Base-by-base conservation (phyloP, 1,140 invertebrate genomes). In the Polyergus mexicanus region DNA sequence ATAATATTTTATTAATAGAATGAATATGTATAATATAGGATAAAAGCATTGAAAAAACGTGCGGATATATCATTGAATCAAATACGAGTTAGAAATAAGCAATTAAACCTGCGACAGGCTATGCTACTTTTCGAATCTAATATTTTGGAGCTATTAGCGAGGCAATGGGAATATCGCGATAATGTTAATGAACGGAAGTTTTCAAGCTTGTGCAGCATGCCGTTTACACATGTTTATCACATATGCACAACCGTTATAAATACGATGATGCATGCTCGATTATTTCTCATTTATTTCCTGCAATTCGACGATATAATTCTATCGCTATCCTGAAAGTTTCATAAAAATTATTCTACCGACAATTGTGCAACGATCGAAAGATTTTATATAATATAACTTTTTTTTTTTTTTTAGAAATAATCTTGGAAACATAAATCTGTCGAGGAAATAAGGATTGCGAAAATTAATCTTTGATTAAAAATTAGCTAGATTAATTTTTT, bases 121-220 rank as follows among this genome's bases (percentile, higher is more conserved):
- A 16, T 16, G 1, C 4, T 2, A 0, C 62, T 63, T 32, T 47
- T 32, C 25, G 41, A 19, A 32, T 1, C 16, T 1, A n/a, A n/a
- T n/a, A 10, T 13, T 58, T 28, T 32, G 22, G 58, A 58, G 22
- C 11, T 44, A 71, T 72, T 81, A 58, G 25, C 66, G 3, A 54
- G 16, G 7, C 19, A 28, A 25, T 66, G 13, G 16, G 7, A 25
- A 16, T 25, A 38, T 1, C 51, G 25, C 38, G 35, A 72, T 32
- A 72, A 80, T 80, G 35, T 69, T 71, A 69, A 81, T 81, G 66
- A 81, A 72, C 38, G 78, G 78, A 72, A 81, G 35, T 72, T 81
- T 81, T 38, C 63, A 41, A 19, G 11, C 35, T 32, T 71, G 16
- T 71, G 10, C 54, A 13, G 0, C 65, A 28, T 28, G 5, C 10